Conservation (phyloP, 2,888 invertebrate species). For the Mythimna albipuncta region DNA sequence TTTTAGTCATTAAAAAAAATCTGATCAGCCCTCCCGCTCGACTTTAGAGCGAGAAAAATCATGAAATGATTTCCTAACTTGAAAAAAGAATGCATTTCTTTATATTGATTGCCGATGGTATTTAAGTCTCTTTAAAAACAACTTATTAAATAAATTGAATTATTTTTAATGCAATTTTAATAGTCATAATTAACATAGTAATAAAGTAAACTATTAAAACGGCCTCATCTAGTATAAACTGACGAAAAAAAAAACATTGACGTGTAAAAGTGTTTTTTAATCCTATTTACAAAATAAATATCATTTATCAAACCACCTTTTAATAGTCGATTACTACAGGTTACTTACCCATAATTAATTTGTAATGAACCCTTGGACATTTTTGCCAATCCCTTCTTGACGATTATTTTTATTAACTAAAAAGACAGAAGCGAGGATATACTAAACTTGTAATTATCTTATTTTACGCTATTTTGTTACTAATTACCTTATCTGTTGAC, state of each 20-base stretch:
- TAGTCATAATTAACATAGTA: background rate
- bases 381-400: conserved; percentile 3
- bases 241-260: no score
- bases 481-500: conserved; percentile 61
- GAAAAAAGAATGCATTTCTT: no score
- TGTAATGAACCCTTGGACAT: conserved; percentile 26
- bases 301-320: background rate
- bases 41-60: no score
- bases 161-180: background rate
- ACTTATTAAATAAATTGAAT: background rate
- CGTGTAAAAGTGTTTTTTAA: no score
- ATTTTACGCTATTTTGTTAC: conserved; percentile 74
- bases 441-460: conserved; percentile 68
- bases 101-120: no score
- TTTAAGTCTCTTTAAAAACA: no score
- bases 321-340: background rate
- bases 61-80: no score
- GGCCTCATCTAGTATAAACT: no score
- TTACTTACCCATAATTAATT: no score
- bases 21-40: no score
- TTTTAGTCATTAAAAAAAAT: no score
- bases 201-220: background rate
- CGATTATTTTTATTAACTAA: conserved; percentile 41
- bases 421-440: conserved; percentile 32
- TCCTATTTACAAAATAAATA: no score